Evolutionary conservation across 1,140 invertebrate species (phyloP).

Genomic region (Drosophila tani): DNA sequence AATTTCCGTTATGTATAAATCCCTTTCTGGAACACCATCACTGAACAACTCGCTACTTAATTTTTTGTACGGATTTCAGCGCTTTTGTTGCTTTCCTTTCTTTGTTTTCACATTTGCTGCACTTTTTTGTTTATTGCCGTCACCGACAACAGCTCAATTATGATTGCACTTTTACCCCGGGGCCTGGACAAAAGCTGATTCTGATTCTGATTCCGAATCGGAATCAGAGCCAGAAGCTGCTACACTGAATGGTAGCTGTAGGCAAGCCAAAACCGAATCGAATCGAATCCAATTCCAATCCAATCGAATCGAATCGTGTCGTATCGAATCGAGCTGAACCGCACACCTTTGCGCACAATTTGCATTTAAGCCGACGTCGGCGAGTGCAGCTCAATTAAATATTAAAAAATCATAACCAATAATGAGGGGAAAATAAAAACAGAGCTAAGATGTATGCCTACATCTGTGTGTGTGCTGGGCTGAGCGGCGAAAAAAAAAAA

Average conservation of each 20-base stretch:
- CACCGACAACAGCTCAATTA: conserved; percentile 42
- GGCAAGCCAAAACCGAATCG: not conserved
- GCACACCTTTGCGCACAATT: conserved; percentile 75
- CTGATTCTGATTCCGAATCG: not conserved
- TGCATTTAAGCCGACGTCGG: conserved; percentile 65
- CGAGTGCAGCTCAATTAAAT: conserved; percentile 78
- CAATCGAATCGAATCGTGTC: conserved; percentile 11
- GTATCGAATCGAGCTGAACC: conserved; percentile 49
- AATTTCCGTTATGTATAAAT: not conserved
- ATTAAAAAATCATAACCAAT: conserved; percentile 79
- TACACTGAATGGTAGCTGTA: conserved; percentile 6
- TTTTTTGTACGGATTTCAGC: not conserved
- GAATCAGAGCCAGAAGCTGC: conserved; percentile 5
- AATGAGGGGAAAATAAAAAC: conserved; percentile 28
- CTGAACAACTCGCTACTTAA: not conserved
- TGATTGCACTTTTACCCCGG: conserved; percentile 45
- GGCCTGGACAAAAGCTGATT: conserved; percentile 18
- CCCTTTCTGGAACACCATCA: conserved; percentile 14
- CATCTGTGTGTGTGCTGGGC: conserved; percentile 20
- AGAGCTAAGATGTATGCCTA: conserved; percentile 59
- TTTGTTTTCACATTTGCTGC: conserved; percentile 46
- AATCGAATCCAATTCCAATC: not conserved
- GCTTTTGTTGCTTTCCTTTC: conserved; percentile 32
- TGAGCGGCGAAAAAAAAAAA: conserved; percentile 2
- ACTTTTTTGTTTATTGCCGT: conserved; percentile 38